Evolutionary conservation across 2,113 vertebrate species (phyloP).

Genomic region (Chloroceryle aenea): DNA sequence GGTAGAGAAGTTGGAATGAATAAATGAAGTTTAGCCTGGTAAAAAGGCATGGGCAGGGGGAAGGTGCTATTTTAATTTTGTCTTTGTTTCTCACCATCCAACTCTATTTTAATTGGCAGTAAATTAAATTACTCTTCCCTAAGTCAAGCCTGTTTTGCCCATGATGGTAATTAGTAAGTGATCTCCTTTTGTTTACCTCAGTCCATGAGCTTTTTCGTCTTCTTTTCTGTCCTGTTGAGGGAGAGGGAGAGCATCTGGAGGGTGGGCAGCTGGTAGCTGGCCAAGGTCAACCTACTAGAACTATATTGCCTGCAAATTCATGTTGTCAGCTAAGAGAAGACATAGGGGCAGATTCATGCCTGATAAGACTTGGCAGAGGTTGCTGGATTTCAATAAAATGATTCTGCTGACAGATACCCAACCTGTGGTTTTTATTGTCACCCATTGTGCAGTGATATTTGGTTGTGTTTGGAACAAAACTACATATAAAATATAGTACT

Average conservation of each 20-base stretch:
- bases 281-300: background rate
- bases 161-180: background rate
- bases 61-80: background rate
- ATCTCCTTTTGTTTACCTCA: background rate
- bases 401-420: background rate
- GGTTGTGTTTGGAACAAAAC: background rate
- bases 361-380: background rate
- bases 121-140: background rate
- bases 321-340: background rate
- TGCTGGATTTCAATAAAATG: background rate
- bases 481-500: background rate
- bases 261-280: background rate
- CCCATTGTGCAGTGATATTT: fast-evolving
- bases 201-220: background rate
- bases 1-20: background rate
- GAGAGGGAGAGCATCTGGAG: background rate
- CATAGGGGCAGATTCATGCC: background rate
- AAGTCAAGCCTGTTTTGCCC: background rate
- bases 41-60: background rate
- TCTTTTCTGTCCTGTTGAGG: background rate
- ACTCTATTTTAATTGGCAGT: background rate
- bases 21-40: background rate
- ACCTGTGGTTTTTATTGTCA: background rate
- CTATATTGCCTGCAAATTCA: background rate
- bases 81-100: background rate